These are phyloP conservation scores for Ginglymostoma cirratum DNA, from an alignment of 2,113 vertebrate species.

Conservation along the genomic window DNA sequence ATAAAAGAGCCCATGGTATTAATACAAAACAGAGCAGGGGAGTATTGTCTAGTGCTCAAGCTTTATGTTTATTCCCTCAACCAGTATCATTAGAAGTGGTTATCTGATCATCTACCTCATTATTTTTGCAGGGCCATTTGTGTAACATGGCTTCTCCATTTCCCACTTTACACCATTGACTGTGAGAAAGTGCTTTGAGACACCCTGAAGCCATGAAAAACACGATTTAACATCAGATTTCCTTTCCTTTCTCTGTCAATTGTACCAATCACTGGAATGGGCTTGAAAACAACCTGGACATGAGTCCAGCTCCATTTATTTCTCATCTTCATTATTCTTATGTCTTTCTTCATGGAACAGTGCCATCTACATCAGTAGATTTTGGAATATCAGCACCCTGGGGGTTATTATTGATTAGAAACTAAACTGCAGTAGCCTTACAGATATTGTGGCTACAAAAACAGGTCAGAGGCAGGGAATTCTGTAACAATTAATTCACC, in stretches of 20 bases:
- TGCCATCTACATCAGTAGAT: not conserved
- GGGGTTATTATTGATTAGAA: too few relatives aligned
- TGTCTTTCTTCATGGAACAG: too few relatives aligned
- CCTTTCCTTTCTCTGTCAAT: not conserved
- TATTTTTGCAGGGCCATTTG: not conserved
- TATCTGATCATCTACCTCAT: not conserved
- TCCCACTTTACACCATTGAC: not conserved
- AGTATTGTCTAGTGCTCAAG: not conserved
- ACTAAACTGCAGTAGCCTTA: too few relatives aligned
- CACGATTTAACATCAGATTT: not conserved
- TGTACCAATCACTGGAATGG: not conserved
- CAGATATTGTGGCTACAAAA: too few relatives aligned
- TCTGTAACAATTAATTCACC: too few relatives aligned
- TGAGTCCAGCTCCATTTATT: too few relatives aligned
- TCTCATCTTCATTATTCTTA: too few relatives aligned
- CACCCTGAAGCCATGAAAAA: not conserved
- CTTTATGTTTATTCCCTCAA: not conserved
- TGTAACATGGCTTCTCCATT: not conserved
- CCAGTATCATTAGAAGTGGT: not conserved
- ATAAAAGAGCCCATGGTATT: not conserved
- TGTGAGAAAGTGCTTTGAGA: not conserved
- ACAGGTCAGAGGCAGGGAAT: too few relatives aligned
- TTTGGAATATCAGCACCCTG: too few relatives aligned
- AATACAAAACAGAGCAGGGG: not conserved
- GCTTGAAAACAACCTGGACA: not conserved